A percentile compares a stretch with the other conserved stretches of the same genome.
These are phyloP conservation scores for Natrix natrix DNA, from an alignment of 2,797 vertebrate genomes.

Conservation along the genomic window DNA sequence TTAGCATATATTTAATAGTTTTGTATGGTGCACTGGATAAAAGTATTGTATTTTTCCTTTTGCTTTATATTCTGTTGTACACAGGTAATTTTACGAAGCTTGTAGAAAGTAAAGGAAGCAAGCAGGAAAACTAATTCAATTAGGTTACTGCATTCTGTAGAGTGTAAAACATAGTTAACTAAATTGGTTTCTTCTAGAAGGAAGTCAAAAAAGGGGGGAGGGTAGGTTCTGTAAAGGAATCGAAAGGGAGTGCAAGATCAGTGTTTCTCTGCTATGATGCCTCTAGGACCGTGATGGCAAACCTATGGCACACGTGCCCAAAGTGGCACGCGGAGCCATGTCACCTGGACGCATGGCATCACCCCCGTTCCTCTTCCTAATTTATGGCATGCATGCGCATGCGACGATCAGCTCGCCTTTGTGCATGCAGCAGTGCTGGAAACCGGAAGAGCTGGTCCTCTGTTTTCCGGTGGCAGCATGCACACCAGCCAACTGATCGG, in stretches of 20 bases:
- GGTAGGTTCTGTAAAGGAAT: background rate
- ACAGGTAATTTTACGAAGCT: background rate
- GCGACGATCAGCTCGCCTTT: no score
- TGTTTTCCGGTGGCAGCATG: no score
- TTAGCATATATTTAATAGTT: background rate
- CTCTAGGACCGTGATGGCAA: background rate
- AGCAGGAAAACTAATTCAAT: background rate
- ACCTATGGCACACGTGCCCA: no score
- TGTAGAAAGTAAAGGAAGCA: background rate
- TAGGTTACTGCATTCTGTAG: background rate
- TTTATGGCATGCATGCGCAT: no score
- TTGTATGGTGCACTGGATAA: background rate
- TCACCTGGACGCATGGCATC: no score
- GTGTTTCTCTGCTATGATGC: background rate
- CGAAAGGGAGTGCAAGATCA: background rate
- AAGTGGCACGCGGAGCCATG: no score
- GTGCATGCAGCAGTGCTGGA: no score
- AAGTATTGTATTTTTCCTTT: background rate
- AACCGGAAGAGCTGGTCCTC: no score
- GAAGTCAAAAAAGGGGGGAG: background rate
- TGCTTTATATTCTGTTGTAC: background rate
- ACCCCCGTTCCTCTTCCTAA: no score
- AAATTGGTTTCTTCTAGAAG: background rate
- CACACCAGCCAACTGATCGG: no score
- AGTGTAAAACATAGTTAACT: background rate